Percentiles rank a stretch among this genome's conserved stretches.
These are phyloP conservation scores for Stenodema calcarata DNA, from an alignment of 2,888 invertebrate species.

Conservation along the genomic window DNA sequence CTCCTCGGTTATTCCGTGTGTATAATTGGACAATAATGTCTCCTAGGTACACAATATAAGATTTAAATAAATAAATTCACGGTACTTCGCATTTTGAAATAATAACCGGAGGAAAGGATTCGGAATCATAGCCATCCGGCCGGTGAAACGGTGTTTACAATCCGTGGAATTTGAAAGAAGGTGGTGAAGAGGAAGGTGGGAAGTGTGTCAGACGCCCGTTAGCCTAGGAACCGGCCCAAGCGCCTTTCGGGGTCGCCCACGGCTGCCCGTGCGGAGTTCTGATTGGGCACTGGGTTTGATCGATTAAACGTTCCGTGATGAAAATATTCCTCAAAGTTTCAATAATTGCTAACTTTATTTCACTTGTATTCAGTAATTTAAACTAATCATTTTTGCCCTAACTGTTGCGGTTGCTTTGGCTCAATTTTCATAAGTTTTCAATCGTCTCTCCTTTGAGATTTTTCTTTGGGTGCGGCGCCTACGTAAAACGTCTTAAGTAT, in stretches of 20 bases:
- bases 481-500: too few species aligned
- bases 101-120: too few species aligned
- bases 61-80: too few species aligned
- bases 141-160: slow-evolving; percentile 6
- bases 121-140: background rate
- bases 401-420: background rate
- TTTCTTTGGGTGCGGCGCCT: too few species aligned
- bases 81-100: too few species aligned
- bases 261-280: background rate
- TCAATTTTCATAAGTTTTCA: too few species aligned
- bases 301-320: background rate
- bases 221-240: slow-evolving; percentile 5
- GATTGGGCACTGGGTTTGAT: background rate
- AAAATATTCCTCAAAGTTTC: background rate
- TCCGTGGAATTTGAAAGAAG: slow-evolving; percentile 1
- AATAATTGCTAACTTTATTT: background rate
- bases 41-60: too few species aligned
- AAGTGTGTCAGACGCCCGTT: slow-evolving; percentile 24
- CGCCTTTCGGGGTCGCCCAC: slow-evolving; percentile 18
- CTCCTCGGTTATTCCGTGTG: too few species aligned
- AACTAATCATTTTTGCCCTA: background rate
- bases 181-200: background rate
- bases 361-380: background rate
- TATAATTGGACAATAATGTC: too few species aligned
- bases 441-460: too few species aligned